Evolutionary conservation across 2,888 invertebrate genomes (phyloP), one percentile per base, ranked within the genome.

Genomic region (Ischnus inquisitorius): DNA sequence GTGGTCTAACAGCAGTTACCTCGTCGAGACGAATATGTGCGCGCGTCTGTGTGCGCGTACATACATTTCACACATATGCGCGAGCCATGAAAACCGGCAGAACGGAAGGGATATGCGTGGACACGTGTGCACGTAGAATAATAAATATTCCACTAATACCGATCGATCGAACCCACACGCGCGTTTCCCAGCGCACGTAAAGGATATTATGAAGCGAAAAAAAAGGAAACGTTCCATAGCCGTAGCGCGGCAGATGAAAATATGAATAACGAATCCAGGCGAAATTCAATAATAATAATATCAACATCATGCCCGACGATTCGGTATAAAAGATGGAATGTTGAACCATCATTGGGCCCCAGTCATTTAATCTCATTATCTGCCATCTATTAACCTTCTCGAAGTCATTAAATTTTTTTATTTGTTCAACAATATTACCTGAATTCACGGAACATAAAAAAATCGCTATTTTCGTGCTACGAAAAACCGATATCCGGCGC

Each of bases 91-190:
- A 28, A 46, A 19, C 34, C 46, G 62, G 39, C n/a, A 12, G 41
- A 25, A 16, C 10, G 28, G 34, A 62, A 25, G 14, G n/a, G 22
- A 22, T 48, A 51, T 62, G 62, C 43, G 48, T 79, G 28, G 19
- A 28, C 74, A 46, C 74, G 74, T 46, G 67, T 34, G 60, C 51
- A 46, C 51, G 60, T 25, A 68, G 60, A 80, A 80, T 80, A 80
- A 80, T 75, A 80, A 80, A 80, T 80, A 79, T 57, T 57, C 51
- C 68, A 16, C 74, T 74, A 74, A 80, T 80, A 62, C 57, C 79
- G 72, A 74, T 68, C 68, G 74, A 80, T 80, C 80, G 74, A 74
- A 14, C 8, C 71, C 39, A 68, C 57, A 60, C 67, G 19, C 51
- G 67, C 39, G 41, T 16, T 78, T 41, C 65, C 19, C 60, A 28